These are phyloP conservation scores for Metacarcinus magister DNA, from an alignment of 2,888 invertebrate genomes.

Conservation along the genomic window DNA sequence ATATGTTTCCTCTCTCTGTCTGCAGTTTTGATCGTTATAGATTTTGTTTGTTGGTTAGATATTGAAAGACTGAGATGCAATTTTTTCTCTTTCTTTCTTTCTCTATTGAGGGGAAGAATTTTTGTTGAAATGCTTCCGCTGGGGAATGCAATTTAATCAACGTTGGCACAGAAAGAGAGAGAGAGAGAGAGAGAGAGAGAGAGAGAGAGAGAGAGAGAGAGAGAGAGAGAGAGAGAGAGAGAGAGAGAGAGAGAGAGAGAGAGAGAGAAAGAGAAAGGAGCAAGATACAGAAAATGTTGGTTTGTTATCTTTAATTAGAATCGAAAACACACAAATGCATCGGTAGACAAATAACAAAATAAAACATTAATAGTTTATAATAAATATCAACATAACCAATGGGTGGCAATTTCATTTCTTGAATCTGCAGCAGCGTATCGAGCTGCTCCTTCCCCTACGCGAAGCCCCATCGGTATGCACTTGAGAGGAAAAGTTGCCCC, in stretches of 20 bases:
- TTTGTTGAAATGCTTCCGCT: not conserved
- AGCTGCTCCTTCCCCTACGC: not conserved
- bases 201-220: constrained; percentile 44
- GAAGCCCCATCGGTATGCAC: not conserved
- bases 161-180: not conserved
- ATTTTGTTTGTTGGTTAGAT: constrained; percentile 4
- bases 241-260: constrained; percentile 63
- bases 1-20: not conserved
- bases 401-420: not conserved
- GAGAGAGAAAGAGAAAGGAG: constrained; percentile 10
- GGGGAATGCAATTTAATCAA: constrained; percentile 26
- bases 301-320: no score
- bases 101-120: constrained; percentile 26
- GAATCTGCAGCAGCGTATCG: not conserved
- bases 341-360: not conserved
- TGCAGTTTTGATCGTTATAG: not conserved
- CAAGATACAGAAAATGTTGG: not conserved
- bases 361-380: not conserved
- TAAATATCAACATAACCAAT: not conserved
- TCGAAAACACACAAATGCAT: no score
- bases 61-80: not conserved
- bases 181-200: not conserved
- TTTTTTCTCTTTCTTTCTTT: not conserved
- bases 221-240: constrained; percentile 63
- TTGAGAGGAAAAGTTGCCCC: not conserved